Conservation (phyloP, 2,113 vertebrate genomes). For the Gorsachius goisagi region DNA sequence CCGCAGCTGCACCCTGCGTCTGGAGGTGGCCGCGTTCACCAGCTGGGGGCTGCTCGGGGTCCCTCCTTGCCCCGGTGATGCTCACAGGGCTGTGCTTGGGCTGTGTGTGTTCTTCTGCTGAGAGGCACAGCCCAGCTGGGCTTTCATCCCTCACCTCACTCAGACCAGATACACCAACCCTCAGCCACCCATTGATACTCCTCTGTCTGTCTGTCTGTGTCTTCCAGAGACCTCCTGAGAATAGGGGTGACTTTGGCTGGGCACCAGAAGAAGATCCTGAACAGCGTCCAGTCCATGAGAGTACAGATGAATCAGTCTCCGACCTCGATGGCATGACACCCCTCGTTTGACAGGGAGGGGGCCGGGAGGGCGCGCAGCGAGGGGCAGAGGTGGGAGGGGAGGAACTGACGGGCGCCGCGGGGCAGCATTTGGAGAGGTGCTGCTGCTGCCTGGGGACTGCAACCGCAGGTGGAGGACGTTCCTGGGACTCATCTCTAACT, state of each 20-base stretch:
- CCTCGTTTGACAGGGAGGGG: slow-evolving; percentile 46
- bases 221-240: slow-evolving; percentile 92
- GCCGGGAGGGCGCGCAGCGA: slow-evolving; percentile 43
- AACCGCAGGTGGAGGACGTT: not conserved
- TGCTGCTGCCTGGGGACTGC: slow-evolving; percentile 32
- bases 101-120: not conserved
- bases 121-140: not conserved
- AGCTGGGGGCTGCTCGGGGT: not conserved
- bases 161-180: not conserved
- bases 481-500: slow-evolving; percentile 42
- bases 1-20: not conserved
- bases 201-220: not conserved
- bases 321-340: slow-evolving; percentile 90
- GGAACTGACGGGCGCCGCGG: not conserved
- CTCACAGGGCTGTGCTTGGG: fast-evolving
- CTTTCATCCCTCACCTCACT: not conserved
- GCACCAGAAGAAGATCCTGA: slow-evolving; percentile 99
- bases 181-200: not conserved
- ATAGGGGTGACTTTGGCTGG: slow-evolving; percentile 98
- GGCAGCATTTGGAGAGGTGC: slow-evolving; percentile 46
- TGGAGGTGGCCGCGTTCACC: not conserved
- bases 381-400: slow-evolving; percentile 48
- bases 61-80: not conserved
- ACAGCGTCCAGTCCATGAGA: slow-evolving; percentile 94
- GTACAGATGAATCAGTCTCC: slow-evolving; percentile 94